Conservation (phyloP, 2,113 vertebrate species). For the Thinocorus orbignyianus region DNA sequence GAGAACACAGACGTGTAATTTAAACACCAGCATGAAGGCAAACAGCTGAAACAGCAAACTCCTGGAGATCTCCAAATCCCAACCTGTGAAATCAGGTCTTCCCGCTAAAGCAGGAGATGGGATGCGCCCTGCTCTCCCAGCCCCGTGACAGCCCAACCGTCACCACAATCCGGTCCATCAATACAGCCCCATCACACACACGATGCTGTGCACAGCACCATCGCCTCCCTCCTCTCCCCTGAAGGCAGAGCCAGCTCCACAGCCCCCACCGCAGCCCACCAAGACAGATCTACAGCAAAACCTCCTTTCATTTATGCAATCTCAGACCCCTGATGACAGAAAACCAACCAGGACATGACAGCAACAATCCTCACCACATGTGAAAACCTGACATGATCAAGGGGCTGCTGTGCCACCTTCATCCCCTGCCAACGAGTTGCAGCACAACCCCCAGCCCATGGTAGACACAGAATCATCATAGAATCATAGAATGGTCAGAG, state of each 20-base stretch:
- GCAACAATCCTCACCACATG: not conserved
- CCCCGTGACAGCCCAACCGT: not conserved
- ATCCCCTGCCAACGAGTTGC: not conserved
- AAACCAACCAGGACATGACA: not conserved
- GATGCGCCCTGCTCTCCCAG: not conserved
- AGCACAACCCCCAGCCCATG: not conserved
- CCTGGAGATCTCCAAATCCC: rapidly evolving
- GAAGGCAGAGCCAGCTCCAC: not conserved
- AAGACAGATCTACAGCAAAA: not conserved
- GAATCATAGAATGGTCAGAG: too few species aligned
- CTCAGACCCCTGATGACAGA: not conserved
- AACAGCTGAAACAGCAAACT: not conserved
- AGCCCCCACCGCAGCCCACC: not conserved
- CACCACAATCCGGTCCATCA: not conserved
- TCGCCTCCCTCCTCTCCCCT: not conserved
- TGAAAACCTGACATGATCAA: rapidly evolving
- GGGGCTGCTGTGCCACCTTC: not conserved
- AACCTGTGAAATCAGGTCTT: not conserved
- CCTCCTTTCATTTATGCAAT: not conserved
- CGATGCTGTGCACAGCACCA: rapidly evolving
- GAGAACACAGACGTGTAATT: rapidly evolving
- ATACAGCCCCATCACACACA: not conserved
- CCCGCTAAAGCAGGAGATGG: not conserved
- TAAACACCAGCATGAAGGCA: not conserved
- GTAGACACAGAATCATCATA: too few species aligned